These are phyloP conservation scores for Penaeus vannamei DNA, from an alignment of 1,140 invertebrate genomes.

Conservation along the genomic window DNA sequence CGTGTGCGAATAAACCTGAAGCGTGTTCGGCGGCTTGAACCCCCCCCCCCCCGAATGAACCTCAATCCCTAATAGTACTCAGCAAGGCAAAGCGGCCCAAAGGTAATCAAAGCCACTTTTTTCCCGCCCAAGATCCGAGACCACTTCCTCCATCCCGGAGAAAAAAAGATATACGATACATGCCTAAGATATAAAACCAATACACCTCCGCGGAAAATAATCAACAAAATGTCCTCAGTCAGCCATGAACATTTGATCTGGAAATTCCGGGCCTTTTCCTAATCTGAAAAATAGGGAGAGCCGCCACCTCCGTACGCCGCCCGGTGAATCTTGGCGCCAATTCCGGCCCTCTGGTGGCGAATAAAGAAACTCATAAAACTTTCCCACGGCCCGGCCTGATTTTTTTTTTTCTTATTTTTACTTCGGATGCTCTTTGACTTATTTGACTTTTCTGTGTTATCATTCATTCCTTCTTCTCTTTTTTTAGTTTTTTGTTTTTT, in stretches of 20 bases:
- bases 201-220: slow-evolving; percentile 49
- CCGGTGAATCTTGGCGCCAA: slow-evolving; percentile 38
- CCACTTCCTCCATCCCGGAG: neutral
- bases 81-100: no score
- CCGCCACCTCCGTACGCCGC: slow-evolving; percentile 22
- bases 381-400: slow-evolving; percentile 44
- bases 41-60: no score
- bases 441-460: neutral
- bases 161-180: slow-evolving; percentile 26
- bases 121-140: neutral
- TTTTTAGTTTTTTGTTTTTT: no score
- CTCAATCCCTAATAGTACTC: no score
- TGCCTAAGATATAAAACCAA: slow-evolving; percentile 37
- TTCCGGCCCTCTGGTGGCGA: slow-evolving; percentile 55
- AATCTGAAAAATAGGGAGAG: slow-evolving; percentile 52
- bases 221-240: slow-evolving; percentile 50
- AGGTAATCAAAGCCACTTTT: no score
- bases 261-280: slow-evolving; percentile 38
- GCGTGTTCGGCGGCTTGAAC: neutral
- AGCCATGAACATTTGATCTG: slow-evolving; percentile 50
- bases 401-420: slow-evolving; percentile 38
- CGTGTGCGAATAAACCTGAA: no score
- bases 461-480: no score
- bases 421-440: neutral
- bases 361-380: slow-evolving; percentile 62